Percentiles rank a stretch among this genome's conserved stretches.
phyloP scores from a whole-genome alignment of 2,113 vertebrate genomes.

The Carollia perspicillata region DNA sequence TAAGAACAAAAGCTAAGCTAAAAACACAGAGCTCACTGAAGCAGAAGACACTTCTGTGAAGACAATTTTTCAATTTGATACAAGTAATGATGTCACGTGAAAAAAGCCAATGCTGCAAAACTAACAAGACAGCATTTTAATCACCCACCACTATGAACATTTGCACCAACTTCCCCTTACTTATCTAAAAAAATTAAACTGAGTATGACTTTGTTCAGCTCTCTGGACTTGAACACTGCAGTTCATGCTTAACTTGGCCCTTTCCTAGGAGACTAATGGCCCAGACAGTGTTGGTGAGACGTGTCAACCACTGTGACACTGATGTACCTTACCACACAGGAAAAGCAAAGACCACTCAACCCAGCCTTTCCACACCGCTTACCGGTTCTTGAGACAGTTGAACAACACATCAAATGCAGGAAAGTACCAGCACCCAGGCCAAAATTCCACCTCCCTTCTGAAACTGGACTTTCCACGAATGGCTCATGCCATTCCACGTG shows the following conservation, averaged over 20 bases:
- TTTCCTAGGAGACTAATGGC: neutral
- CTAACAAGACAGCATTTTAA: conserved; percentile 7
- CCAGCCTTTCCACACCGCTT: neutral
- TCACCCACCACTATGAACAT: neutral
- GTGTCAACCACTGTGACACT: neutral
- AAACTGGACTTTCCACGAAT: conserved; percentile 10
- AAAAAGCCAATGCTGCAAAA: neutral
- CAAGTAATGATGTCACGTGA: neutral
- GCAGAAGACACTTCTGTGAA: neutral
- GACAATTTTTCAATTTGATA: neutral
- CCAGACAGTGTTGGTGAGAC: neutral
- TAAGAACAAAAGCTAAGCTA: conserved; percentile 30
- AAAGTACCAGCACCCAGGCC: conserved; percentile 68
- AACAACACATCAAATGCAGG: conserved; percentile 40
- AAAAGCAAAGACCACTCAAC: conserved; percentile 36
- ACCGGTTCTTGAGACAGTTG: neutral
- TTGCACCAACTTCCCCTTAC: neutral
- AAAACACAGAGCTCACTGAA: conserved; percentile 23
- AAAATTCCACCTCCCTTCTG: conserved; percentile 47
- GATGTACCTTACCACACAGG: neutral
- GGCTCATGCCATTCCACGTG: neutral
- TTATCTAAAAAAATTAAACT: neutral
- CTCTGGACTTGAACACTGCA: neutral
- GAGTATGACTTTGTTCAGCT: neutral
- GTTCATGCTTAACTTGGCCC: neutral